Percentiles rank a stretch among this genome's conserved stretches.
Evolutionary conservation across 2,888 invertebrate species (phyloP).

Genomic region (Rhagonycha fulva): DNA sequence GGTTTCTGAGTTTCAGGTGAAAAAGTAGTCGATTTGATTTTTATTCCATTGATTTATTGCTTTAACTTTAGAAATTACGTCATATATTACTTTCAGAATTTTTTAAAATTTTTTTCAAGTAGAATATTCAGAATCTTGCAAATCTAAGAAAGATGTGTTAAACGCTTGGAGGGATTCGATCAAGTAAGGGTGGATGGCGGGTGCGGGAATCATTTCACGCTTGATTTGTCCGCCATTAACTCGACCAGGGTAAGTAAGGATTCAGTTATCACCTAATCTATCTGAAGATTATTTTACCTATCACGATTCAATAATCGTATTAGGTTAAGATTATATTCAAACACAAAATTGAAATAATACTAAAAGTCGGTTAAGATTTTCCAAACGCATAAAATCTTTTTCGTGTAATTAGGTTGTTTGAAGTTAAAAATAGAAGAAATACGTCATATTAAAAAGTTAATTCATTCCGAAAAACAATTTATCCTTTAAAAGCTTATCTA

Average conservation of each 20-base stretch:
- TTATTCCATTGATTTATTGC: slow-evolving; percentile 16
- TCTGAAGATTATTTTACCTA: slow-evolving; percentile 25
- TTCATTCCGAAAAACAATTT: slow-evolving; percentile 25
- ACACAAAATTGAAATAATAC: slow-evolving; percentile 3
- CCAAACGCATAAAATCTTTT: not conserved
- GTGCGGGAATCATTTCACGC: slow-evolving; percentile 31
- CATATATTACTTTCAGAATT: not conserved
- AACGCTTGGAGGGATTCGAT: slow-evolving; percentile 26
- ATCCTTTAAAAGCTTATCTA: slow-evolving; percentile 24
- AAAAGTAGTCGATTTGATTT: slow-evolving; percentile 19
- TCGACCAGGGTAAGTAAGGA: slow-evolving; percentile 11
- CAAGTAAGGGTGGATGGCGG: slow-evolving; percentile 8
- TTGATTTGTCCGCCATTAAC: slow-evolving; percentile 34
- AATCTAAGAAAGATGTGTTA: slow-evolving; percentile 24
- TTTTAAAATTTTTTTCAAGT: not conserved
- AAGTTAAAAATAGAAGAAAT: not conserved
- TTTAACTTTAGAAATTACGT: not conserved
- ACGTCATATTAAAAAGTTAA: slow-evolving; percentile 18
- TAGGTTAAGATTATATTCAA: slow-evolving; percentile 11
- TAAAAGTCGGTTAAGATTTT: not conserved
- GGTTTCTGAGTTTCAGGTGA: slow-evolving; percentile 15
- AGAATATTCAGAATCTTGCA: slow-evolving; percentile 19
- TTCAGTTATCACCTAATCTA: slow-evolving; percentile 25
- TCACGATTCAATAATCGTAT: slow-evolving; percentile 19
- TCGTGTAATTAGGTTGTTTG: not conserved